Base-by-base conservation (phyloP, 2,888 invertebrate genomes). In the Sisyra nigra region DNA sequence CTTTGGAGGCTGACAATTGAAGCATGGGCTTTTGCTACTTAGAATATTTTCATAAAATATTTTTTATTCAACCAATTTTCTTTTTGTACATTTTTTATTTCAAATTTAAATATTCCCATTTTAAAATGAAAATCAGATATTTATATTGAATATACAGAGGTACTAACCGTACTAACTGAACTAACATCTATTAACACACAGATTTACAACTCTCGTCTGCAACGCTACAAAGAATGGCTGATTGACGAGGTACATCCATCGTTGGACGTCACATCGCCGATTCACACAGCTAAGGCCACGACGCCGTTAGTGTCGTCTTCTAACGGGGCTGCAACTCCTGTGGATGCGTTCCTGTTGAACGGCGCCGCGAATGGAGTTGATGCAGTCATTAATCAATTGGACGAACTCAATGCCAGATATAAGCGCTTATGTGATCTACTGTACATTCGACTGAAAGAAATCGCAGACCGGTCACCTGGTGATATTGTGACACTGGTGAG, bases 181-280 rank as follows among this genome's bases (percentile, higher is more conserved):
- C 46, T 42, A 45, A 43, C 47, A 48, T 50, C 49, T 50, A 40
- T 35, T 41, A 48, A 55, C 65, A 69, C 65, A 61, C 78, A 89
- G 88, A 85, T 84, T 60, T 85, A 86, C 72, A 81, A 85, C 62
- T 78, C 81, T 59, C 76, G 84, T 57, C 79, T 88, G 61, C 80
- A 83, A 65, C 78, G 81, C 50, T 93, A 84, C 71, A 73, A 78
- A 49, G 87, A 87, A 55, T 75, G 76, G 65, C 71, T 91, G 50
- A 76, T 91, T 61, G 80, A 80, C 56, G 85, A 86, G 55, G 72
- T 80, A 41, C 86, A 85, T 56, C 86, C 86, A 2, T 84, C 83
- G 45, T 61, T 85, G 58, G 86, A 86, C 65, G 74, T 53, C 54
- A 48, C 56, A 58, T 46, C 54, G 9, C 40, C 30, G 13, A 31